A percentile compares a stretch with the other conserved stretches of the same genome.
These are phyloP conservation scores for Perccottus glenii DNA, from an alignment of 2,113 vertebrate species.

Conservation along the genomic window DNA sequence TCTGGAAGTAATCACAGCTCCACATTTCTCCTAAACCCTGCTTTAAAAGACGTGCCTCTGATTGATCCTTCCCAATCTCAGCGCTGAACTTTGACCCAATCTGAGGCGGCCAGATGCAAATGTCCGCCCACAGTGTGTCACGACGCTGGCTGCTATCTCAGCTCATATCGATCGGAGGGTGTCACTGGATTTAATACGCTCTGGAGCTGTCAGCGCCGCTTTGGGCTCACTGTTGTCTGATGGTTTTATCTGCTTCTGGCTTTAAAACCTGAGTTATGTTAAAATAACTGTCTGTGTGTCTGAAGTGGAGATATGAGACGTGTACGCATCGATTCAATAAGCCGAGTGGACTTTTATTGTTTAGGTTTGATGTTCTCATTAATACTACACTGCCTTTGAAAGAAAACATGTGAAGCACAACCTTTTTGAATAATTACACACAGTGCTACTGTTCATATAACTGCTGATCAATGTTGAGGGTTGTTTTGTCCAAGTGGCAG, in stretches of 20 bases:
- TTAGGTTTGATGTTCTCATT: background rate
- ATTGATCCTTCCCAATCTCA: conserved; percentile 56
- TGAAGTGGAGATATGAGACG: background rate
- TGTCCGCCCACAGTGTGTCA: conserved; percentile 45
- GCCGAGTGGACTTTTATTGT: background rate
- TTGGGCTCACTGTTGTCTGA: background rate
- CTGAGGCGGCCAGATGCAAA: conserved; percentile 56
- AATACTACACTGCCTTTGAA: background rate
- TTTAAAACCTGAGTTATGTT: too few relatives aligned
- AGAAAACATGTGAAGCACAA: background rate
- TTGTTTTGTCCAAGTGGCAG: too few relatives aligned
- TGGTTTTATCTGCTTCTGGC: background rate
- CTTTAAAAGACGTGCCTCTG: conserved; percentile 49
- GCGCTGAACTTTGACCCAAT: conserved; percentile 53
- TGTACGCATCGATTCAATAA: background rate
- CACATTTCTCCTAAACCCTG: conserved; percentile 18
- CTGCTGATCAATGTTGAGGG: too few relatives aligned
- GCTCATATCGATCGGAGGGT: conserved; percentile 65
- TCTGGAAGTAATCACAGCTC: conserved; percentile 11
- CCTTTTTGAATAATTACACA: background rate
- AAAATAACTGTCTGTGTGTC: background rate
- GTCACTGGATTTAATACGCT: conserved; percentile 73
- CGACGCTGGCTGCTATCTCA: conserved; percentile 55
- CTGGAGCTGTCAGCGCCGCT: conserved; percentile 56
- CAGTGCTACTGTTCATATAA: background rate